Evolutionary conservation across 2,113 vertebrate species (phyloP), one percentile per base, ranked within the genome.

Genomic region (Scytalopus superciliaris): DNA sequence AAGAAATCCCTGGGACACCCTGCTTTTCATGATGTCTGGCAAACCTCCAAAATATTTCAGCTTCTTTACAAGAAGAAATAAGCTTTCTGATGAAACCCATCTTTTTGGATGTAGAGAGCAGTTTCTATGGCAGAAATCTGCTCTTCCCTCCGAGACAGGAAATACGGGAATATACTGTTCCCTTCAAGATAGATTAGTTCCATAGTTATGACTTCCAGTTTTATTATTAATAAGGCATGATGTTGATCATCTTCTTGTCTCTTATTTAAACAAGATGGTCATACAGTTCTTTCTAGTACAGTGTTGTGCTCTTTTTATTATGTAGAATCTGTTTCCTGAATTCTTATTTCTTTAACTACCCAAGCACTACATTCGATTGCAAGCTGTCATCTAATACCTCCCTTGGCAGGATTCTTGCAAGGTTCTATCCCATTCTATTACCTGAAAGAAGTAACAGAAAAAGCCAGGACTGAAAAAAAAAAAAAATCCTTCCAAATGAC

Each of bases 231-330:
- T 94, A 93, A 93, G 42, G 92, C 90, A 93, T 83, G 87, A 94
- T 97, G 90, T 57, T 94, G 88, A 95, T 95, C 53, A 69, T 96
- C 72, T 47, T 91, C 83, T 95, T 79, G 62, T 91, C 59, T 94
- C 89, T 95, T 96, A 97, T 94, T 96, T 93, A 92, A 96, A 96
- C 93, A 97, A 96, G 91, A 96, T 95, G 91, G 42, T 53, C 42
- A 73, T 80, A 47, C 14, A 2, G 18, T 73, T 95, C 67, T 90
- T 89, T 93, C 95, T 82, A 75, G 44, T 78, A 52, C 10, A 81
- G 35, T 12, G 24, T 76, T 91, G 40, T 83, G 67, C 37, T 94
- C 63, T 85, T 87, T 96, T 87, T 83, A 87, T 45, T 73, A 42
- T 0, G 0, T 35, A 69, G 50, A 89, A 45, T 93, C 70, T 87